Conservation (phyloP, 1,140 invertebrate species). For the Tenebrio molitor region DNA sequence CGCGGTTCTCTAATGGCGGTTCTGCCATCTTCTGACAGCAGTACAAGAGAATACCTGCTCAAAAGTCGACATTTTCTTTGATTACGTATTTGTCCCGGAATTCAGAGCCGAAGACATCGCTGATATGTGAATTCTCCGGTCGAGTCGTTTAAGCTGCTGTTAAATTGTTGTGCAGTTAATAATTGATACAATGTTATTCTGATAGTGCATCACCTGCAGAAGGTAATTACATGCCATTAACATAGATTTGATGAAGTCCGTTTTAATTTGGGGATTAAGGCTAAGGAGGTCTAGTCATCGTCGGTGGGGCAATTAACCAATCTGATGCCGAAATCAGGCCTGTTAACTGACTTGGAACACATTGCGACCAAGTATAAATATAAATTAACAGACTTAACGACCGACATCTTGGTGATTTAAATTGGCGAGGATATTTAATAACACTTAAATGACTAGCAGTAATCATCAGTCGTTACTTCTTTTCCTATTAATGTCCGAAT, state of each 20-base stretch:
- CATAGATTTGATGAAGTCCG: slow-evolving; percentile 48
- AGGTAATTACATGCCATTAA: slow-evolving; percentile 50
- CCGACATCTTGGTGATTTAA: slow-evolving; percentile 43
- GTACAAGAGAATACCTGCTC: slow-evolving; percentile 24
- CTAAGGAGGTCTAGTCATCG: slow-evolving; percentile 39
- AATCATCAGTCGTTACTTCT: slow-evolving; percentile 33
- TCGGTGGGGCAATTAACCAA: slow-evolving; percentile 49
- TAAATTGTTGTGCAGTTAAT: slow-evolving; percentile 7
- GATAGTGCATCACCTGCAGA: slow-evolving; percentile 44
- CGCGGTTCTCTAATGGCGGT: slow-evolving; percentile 44
- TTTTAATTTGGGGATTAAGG: slow-evolving; percentile 47
- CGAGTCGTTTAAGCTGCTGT: background rate
- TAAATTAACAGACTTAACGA: slow-evolving; percentile 48
- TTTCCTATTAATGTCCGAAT: slow-evolving; percentile 35
- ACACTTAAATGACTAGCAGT: slow-evolving; percentile 38
- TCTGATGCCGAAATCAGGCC: slow-evolving; percentile 51
- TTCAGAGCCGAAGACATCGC: background rate
- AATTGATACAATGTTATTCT: slow-evolving; percentile 12
- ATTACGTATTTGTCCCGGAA: slow-evolving; percentile 22
- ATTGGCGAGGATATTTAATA: slow-evolving; percentile 50
- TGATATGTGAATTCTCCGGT: background rate
- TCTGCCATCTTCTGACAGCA: slow-evolving; percentile 36
- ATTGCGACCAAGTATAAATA: slow-evolving; percentile 49
- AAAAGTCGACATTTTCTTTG: slow-evolving; percentile 14
- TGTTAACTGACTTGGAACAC: slow-evolving; percentile 45